These are phyloP conservation scores for Netelia melanura DNA, from an alignment of 2,888 invertebrate genomes.

Conservation along the genomic window DNA sequence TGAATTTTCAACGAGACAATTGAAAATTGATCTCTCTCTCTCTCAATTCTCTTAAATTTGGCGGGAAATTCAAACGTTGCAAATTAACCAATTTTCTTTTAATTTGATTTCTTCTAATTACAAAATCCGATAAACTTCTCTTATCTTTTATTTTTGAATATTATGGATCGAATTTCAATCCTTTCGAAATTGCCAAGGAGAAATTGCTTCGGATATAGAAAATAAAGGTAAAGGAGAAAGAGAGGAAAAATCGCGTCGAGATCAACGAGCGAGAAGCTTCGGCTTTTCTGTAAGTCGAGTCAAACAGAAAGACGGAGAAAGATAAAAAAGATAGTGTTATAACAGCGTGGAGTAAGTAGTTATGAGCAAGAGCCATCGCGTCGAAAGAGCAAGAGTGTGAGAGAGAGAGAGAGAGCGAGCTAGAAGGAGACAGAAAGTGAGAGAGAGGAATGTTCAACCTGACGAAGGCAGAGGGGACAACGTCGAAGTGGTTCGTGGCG, in stretches of 20 bases:
- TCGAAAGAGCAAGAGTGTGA: constrained; percentile 64
- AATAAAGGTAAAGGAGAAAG: background rate
- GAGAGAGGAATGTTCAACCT: constrained; percentile 54
- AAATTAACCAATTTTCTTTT: too few relatives aligned
- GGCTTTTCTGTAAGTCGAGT: background rate
- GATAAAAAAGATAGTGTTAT: constrained; percentile 34
- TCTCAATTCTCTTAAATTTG: too few relatives aligned
- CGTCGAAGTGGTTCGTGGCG: constrained; percentile 35
- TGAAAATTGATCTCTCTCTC: background rate
- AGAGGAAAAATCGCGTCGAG: constrained; percentile 21
- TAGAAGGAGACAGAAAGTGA: constrained; percentile 57
- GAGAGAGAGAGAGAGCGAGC: constrained; percentile 56
- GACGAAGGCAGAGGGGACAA: constrained; percentile 53
- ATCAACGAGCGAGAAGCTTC: constrained; percentile 9
- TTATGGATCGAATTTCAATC: background rate
- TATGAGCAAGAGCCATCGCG: constrained; percentile 49
- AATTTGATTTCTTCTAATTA: too few relatives aligned
- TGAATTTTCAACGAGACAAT: background rate
- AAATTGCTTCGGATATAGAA: constrained; percentile 10
- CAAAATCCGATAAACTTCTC: too few relatives aligned
- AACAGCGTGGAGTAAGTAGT: constrained; percentile 48
- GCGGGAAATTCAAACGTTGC: too few relatives aligned
- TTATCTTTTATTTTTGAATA: too few relatives aligned
- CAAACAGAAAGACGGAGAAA: constrained; percentile 16
- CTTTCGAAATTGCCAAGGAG: background rate